Base-by-base conservation (phyloP, 2,113 vertebrate species). In the Microtus richardsoni region DNA sequence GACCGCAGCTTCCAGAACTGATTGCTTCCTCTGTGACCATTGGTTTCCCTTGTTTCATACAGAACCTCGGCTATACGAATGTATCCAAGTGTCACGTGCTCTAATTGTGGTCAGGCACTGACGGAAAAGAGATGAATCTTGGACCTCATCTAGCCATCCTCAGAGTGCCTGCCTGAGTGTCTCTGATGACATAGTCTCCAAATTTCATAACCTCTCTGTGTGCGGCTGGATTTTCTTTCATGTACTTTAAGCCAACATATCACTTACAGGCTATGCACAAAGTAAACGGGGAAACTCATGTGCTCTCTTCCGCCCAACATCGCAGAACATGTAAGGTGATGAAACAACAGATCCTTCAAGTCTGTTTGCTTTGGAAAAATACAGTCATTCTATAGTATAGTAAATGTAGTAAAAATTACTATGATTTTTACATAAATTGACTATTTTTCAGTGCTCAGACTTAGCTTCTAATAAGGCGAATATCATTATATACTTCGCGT, bases 381-480 rank as follows among this genome's bases (percentile, higher is more conserved):
- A 52, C 2, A 84, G 24, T 54, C 64, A 30, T 49, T 79, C 80
- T 82, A 41, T 66, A 82, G 24, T 64, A 26, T 33, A 11, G 26
- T 60, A 86, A 62, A 89, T 30, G 8, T 47, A 70, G 39, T 58
- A 47, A 44, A 44, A 47, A 22, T 95, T 36, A 66, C 74, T 62
- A 41, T 73, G 24, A 62, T 47, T 89, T 89, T 36, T 90, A 77
- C 91, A 66, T 4, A 47, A 66, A 47, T 33, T 83, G 58, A 39
- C 36, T 41, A 16, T 41, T 66, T 64, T 19, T 47, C 64, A 93
- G 54, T 70, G 36, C 21, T 74, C 91, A 60, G 7, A 84, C 89
- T 94, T 88, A 64, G 84, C 70, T 74, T 95, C 62, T 83, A 82
- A 91, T n/a, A n/a, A 10, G 28, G 82, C 9, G 89, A 92, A 77